Base-by-base conservation (phyloP, 2,797 vertebrate species). In the Alauda arvensis region DNA sequence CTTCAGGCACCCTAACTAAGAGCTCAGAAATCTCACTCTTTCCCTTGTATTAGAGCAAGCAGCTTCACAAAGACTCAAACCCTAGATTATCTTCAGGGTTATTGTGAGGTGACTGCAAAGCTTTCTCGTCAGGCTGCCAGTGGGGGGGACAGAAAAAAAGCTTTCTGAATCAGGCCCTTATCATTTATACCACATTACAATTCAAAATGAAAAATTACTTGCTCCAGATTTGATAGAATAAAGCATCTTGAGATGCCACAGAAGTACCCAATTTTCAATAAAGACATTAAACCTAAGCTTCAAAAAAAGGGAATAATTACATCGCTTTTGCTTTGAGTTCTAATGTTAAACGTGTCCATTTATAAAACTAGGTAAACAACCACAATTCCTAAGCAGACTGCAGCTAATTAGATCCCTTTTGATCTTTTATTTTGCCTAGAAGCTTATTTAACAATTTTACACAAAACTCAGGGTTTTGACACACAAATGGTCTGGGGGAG, bases 351-450 rank as follows among this genome's bases (percentile, higher is more conserved):
- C 95, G 92, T 95, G 89, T 93, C 93, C 93, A 93, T 95, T 96
- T 95, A 95, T 93, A 93, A 94, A 96, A 94, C 96, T 95, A 95
- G 93, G 96, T 95, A 95, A 96, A 95, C 93, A 96, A 83, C 77
- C 87, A 94, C 93, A 92, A 94, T 93, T 94, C 91, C 82, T 93
- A 88, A 94, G 92, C 91, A 94, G 88, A 83, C 93, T 92, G 88
- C 89, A 94, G 83, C 91, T 96, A 97, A 97, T 96, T 96, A 94
- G 94, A 92, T 87, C 90, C 87, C 90, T 93, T 97, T 96, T 96
- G 94, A 96, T 96, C 93, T 95, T 91, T 91, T 94, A 91, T 94
- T 96, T 96, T 96, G 94, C 94, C 94, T 91, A 74, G 93, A 84
- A 95, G 95, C 93, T 92, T 95, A 94, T 95, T 95, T 91, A 94